Evolutionary conservation across 2,113 vertebrate genomes (phyloP).

Genomic region (Chamaea fasciata): DNA sequence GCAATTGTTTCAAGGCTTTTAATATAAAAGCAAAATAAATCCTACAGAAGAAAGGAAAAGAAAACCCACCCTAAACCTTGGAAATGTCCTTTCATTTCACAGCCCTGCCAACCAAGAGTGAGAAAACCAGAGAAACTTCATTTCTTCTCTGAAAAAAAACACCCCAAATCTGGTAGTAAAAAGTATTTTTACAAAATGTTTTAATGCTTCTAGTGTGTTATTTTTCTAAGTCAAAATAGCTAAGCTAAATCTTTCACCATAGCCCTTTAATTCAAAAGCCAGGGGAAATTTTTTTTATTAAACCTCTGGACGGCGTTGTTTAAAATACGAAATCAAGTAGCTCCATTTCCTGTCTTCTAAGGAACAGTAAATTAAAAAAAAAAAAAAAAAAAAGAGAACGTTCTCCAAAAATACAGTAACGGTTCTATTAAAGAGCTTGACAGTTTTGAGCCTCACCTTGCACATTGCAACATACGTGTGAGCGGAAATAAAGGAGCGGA

Average conservation of each 20-base stretch:
- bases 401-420: constrained; percentile 52
- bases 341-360: constrained; percentile 69
- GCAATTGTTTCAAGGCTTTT: constrained; percentile 29
- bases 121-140: neutral
- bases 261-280: constrained; percentile 61
- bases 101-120: neutral
- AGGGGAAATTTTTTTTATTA: constrained; percentile 66
- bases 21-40: constrained; percentile 41
- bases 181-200: constrained; percentile 46
- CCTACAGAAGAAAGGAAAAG: neutral
- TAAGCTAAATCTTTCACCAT: constrained; percentile 60
- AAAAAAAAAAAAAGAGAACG: neutral
- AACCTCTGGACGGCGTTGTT: constrained; percentile 63
- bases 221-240: constrained; percentile 62
- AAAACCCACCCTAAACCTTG: neutral
- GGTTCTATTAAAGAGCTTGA: constrained; percentile 53
- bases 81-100: neutral
- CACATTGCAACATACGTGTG: constrained; percentile 18
- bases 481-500: neutral
- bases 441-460: constrained; percentile 63
- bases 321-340: constrained; percentile 69
- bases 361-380: constrained; percentile 56
- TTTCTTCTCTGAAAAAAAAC: neutral
- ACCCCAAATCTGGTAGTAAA: neutral
- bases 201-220: constrained; percentile 37